Evolutionary conservation across 2,888 invertebrate species (phyloP).

Genomic region (Lasioglossum figueresi): DNA sequence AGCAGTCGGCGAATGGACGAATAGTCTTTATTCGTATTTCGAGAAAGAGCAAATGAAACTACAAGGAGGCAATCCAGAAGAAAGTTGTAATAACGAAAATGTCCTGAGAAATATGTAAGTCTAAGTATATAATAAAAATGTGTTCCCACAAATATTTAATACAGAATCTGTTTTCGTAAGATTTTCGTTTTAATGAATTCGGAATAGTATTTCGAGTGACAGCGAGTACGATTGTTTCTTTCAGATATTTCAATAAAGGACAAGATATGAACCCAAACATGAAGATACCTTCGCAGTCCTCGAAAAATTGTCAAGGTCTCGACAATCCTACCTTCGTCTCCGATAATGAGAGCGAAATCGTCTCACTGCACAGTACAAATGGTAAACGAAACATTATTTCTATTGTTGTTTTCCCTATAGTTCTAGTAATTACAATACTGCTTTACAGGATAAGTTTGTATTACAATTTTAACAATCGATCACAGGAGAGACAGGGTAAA

Average conservation of each 20-base stretch:
- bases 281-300: slow-evolving; percentile 53
- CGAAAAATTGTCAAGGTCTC: slow-evolving; percentile 75
- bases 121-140: background rate
- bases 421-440: background rate
- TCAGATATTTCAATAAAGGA: slow-evolving; percentile 42
- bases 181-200: background rate
- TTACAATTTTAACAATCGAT: background rate
- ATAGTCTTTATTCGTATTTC: slow-evolving; percentile 93
- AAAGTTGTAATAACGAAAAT: slow-evolving; percentile 66
- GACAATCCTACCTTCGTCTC: slow-evolving; percentile 77
- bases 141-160: background rate
- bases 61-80: slow-evolving; percentile 87
- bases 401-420: background rate
- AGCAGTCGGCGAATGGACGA: slow-evolving; percentile 97
- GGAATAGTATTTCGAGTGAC: background rate
- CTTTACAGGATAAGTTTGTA: background rate
- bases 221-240: background rate
- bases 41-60: slow-evolving; percentile 92
- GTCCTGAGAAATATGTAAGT: slow-evolving; percentile 75
- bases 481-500: background rate
- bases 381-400: slow-evolving; percentile 35
- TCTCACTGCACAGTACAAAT: slow-evolving; percentile 63
- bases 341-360: slow-evolving; percentile 69
- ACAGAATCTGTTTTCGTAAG: background rate
- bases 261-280: slow-evolving; percentile 58